phyloP scores from a whole-genome alignment of 2,797 vertebrate species.

The Delichon dasypus region DNA sequence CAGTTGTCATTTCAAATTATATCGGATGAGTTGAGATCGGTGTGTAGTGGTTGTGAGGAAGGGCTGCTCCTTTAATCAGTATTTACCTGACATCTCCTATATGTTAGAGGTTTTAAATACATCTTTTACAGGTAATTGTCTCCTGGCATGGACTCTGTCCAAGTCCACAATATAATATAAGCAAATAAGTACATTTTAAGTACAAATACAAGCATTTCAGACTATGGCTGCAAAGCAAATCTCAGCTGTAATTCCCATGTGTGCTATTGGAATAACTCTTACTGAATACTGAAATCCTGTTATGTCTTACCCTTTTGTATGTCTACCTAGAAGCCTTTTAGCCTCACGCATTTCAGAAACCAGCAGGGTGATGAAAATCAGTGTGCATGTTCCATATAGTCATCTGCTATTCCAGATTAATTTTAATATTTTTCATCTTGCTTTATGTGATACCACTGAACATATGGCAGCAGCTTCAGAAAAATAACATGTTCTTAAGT shows the following conservation, averaged over 20 bases:
- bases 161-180: neutral
- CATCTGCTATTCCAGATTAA: neutral
- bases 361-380: neutral
- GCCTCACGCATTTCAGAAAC: neutral
- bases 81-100: neutral
- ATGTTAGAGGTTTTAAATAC: neutral
- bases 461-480: neutral
- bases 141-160: neutral
- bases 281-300: neutral
- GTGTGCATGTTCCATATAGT: neutral
- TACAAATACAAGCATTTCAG: neutral
- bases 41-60: neutral
- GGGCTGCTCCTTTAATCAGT: neutral
- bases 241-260: neutral
- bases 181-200: neutral
- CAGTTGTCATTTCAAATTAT: neutral
- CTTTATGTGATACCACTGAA: neutral
- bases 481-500: neutral
- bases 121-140: neutral
- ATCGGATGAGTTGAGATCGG: neutral
- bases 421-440: conserved; percentile 8
- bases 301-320: neutral
- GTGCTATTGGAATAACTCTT: neutral
- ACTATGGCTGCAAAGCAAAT: neutral
- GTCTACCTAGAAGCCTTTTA: neutral